Evolutionary conservation across 2,797 vertebrate species (phyloP).

Genomic region (Acanthis flammea): DNA sequence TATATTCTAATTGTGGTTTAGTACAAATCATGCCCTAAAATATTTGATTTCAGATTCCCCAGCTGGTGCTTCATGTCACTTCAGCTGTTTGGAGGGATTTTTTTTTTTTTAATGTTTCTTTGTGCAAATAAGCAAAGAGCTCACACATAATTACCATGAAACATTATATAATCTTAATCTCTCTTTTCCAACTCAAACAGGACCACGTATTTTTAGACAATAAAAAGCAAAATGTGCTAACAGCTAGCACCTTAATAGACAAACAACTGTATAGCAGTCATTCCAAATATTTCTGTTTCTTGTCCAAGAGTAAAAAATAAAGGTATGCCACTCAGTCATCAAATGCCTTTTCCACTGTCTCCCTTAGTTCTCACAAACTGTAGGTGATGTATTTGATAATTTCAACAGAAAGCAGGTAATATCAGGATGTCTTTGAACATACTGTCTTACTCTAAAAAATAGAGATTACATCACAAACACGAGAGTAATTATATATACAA

Average conservation of each 20-base stretch:
- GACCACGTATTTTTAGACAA: not conserved
- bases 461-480: not conserved
- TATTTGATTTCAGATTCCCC: slow-evolving; percentile 72
- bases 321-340: not conserved
- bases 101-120: slow-evolving; percentile 34
- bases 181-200: slow-evolving; percentile 13
- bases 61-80: slow-evolving; percentile 69
- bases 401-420: not conserved
- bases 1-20: slow-evolving; percentile 58
- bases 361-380: not conserved
- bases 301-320: not conserved
- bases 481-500: not conserved
- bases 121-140: slow-evolving; percentile 61
- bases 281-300: not conserved
- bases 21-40: slow-evolving; percentile 66
- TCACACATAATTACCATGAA: slow-evolving; percentile 44
- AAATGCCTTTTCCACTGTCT: not conserved
- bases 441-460: not conserved
- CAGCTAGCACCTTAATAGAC: not conserved
- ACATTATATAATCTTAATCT: slow-evolving; percentile 35
- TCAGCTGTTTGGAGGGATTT: slow-evolving; percentile 65
- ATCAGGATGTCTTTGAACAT: not conserved
- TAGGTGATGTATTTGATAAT: not conserved
- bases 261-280: not conserved
- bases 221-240: not conserved